Evolutionary conservation across 35 echinoderm and acorn worm species (phyloP).

Genomic region (Ophiothrix spiculata): DNA sequence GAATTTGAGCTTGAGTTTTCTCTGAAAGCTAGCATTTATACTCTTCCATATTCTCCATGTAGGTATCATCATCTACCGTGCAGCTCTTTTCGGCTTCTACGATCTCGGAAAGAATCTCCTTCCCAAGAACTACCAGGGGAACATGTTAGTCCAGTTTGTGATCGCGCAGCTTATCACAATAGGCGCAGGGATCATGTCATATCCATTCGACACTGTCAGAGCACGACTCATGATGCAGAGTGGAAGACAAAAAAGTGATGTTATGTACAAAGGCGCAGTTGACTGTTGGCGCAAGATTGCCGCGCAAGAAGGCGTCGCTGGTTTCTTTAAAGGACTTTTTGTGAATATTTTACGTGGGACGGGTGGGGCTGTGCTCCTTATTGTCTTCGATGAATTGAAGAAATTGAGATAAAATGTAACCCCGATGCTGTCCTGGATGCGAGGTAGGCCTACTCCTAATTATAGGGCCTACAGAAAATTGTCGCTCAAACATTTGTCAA

Average conservation of each 20-base stretch:
- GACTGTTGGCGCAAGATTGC: conserved; percentile 96
- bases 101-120: conserved; percentile 90
- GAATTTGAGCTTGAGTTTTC: neutral
- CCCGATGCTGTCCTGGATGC: too few relatives aligned
- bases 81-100: conserved; percentile 95
- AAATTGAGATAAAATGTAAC: too few relatives aligned
- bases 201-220: conserved; percentile 98
- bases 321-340: conserved; percentile 98
- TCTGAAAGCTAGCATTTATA: neutral
- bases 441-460: too few relatives aligned
- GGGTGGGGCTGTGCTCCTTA: conserved; percentile 86
- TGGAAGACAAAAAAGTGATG: conserved; percentile 55
- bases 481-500: too few relatives aligned
- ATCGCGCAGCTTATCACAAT: conserved; percentile 96
- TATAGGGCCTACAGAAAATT: too few relatives aligned
- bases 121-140: conserved; percentile 45
- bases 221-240: conserved; percentile 99
- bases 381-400: conserved; percentile 95
- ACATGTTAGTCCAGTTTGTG: conserved; percentile 88
- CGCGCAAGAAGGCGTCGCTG: conserved; percentile 52
- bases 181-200: conserved; percentile 98
- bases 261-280: conserved; percentile 92
- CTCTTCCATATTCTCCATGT: neutral
- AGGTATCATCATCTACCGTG: conserved; percentile 98
- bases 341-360: conserved; percentile 97